Evolutionary conservation across 2,888 invertebrate species (phyloP).

Genomic region (Pegoplata infirma): DNA sequence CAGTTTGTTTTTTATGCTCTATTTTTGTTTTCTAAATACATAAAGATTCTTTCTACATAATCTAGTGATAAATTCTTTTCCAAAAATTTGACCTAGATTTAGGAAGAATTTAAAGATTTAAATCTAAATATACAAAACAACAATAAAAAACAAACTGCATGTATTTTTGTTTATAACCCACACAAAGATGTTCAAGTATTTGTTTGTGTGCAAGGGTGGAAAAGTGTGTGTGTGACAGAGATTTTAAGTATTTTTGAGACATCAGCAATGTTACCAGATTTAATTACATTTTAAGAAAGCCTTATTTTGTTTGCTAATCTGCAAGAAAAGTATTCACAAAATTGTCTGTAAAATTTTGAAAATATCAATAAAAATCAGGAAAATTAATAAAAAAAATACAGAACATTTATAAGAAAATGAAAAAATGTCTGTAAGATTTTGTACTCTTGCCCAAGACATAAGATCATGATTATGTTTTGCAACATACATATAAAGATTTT

Average conservation of each 20-base stretch:
- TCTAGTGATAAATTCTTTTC: conserved; percentile 1
- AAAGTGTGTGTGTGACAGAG: not conserved
- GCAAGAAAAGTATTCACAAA: too few species aligned
- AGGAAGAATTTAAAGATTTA: conserved; percentile 20
- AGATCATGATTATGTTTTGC: too few species aligned
- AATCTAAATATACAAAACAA: conserved; percentile 11
- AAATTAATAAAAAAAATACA: too few species aligned
- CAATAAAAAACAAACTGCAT: conserved; percentile 8
- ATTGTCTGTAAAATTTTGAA: too few species aligned
- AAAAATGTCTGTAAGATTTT: too few species aligned
- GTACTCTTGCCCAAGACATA: too few species aligned
- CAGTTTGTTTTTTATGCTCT: too few species aligned
- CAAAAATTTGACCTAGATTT: conserved; percentile 33
- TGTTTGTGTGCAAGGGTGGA: not conserved
- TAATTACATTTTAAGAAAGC: too few species aligned
- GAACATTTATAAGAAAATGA: too few species aligned
- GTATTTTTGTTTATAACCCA: not conserved
- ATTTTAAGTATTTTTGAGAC: not conserved
- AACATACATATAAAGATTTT: too few species aligned
- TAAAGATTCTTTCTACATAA: not conserved
- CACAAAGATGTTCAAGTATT: not conserved
- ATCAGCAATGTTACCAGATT: conserved; percentile 2
- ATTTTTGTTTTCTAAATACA: not conserved
- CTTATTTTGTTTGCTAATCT: too few species aligned
- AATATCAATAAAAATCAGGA: too few species aligned